phyloP scores from a whole-genome alignment of 2,888 invertebrate species.

The Hipparchia sbordonii region DNA sequence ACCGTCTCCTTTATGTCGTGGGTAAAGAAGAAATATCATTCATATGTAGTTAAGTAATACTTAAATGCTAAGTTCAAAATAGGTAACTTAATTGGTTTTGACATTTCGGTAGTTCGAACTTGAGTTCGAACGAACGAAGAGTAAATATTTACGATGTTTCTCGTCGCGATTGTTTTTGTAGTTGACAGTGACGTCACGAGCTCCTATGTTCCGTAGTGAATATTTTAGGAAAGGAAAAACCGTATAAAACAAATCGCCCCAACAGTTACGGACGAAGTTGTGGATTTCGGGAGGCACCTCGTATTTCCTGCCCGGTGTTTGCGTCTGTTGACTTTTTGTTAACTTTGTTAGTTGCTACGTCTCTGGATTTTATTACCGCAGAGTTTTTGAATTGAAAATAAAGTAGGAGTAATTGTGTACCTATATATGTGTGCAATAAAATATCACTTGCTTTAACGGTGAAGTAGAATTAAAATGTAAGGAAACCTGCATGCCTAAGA shows the following conservation, averaged over 20 bases:
- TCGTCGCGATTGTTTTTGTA: conserved; percentile 47
- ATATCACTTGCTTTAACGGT: neutral
- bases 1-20: too few species aligned
- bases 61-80: conserved; percentile 10
- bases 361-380: conserved; percentile 8
- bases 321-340: conserved; percentile 37
- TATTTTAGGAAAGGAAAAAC: conserved; percentile 44
- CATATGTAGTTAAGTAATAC: too few species aligned
- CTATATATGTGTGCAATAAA: neutral
- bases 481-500: too few species aligned
- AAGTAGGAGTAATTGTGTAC: neutral
- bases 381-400: conserved; percentile 1
- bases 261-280: conserved; percentile 55
- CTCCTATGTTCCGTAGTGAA: conserved; percentile 31
- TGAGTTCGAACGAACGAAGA: too few species aligned
- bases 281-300: conserved; percentile 40
- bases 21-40: too few species aligned
- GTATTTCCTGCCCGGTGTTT: conserved; percentile 39
- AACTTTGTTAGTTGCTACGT: conserved; percentile 31
- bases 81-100: conserved; percentile 36
- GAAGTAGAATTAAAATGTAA: too few species aligned
- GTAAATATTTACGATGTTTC: conserved; percentile 51
- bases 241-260: conserved; percentile 62
- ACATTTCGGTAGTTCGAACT: conserved; percentile 36
- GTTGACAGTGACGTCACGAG: conserved; percentile 49